phyloP scores from a whole-genome alignment of 2,888 invertebrate species.

The Lasioglossum marginatum region DNA sequence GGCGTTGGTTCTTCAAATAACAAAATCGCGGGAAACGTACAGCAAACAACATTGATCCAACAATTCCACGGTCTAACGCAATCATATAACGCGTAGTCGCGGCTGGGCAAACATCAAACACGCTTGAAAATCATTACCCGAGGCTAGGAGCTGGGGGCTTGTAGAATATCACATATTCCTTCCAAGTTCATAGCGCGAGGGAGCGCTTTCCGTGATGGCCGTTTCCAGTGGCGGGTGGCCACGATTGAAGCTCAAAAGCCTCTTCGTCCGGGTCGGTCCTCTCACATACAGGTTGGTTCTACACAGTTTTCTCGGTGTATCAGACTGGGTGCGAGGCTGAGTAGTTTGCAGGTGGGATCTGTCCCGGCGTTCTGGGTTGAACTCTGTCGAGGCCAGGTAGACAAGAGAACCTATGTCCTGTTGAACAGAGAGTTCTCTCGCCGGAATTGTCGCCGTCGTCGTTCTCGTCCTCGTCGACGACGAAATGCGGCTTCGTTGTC shows the following conservation, averaged over 20 bases:
- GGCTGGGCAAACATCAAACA: slow-evolving; percentile 8
- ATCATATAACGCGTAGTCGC: slow-evolving; percentile 2
- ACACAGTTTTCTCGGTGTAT: not conserved
- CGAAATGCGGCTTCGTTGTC: slow-evolving; percentile 51
- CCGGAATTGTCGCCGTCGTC: slow-evolving; percentile 8
- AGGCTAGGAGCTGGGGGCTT: not conserved
- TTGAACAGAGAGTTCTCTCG: slow-evolving; percentile 6
- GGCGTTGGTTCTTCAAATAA: not conserved
- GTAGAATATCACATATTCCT: not conserved
- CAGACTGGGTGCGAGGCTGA: not conserved
- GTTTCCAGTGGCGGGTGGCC: slow-evolving; percentile 7
- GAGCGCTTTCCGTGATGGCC: slow-evolving; percentile 10
- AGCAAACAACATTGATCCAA: slow-evolving; percentile 1
- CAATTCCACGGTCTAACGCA: not conserved
- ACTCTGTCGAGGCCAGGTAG: not conserved
- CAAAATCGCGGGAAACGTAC: not conserved
- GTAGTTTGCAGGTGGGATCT: slow-evolving; percentile 26
- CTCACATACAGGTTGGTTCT: not conserved
- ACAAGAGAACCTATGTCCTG: not conserved
- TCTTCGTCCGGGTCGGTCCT: not conserved
- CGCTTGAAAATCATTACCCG: slow-evolving; percentile 4
- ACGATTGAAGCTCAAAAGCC: slow-evolving; percentile 29
- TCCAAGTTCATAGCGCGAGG: not conserved
- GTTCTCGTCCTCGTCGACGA: not conserved
- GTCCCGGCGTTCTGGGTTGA: not conserved